phyloP scores from a whole-genome alignment of 2,113 vertebrate species.

The Salvelinus sp. region DNA sequence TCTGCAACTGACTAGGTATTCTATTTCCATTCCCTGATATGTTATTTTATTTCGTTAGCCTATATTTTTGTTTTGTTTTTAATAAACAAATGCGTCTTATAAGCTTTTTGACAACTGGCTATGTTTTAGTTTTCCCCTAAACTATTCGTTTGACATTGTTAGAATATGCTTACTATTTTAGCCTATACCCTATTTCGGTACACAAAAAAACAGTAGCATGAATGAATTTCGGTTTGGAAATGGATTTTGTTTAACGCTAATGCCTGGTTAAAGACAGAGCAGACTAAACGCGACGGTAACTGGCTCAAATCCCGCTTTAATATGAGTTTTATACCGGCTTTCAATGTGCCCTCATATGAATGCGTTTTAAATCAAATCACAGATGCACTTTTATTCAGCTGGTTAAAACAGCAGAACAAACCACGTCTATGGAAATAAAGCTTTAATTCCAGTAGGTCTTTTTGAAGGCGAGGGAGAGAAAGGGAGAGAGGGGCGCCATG shows the following conservation, averaged over 20 bases:
- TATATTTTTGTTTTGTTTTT: too few relatives aligned
- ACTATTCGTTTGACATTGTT: too few relatives aligned
- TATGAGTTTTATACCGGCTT: conserved; percentile 66
- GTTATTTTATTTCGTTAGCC: too few relatives aligned
- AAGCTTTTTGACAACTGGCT: too few relatives aligned
- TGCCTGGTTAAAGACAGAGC: conserved; percentile 24
- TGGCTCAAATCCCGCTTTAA: conserved; percentile 61
- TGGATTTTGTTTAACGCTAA: neutral
- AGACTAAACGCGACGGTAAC: conserved; percentile 65
- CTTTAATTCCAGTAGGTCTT: conserved; percentile 89
- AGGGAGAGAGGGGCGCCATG: conserved; percentile 73
- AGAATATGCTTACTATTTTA: too few relatives aligned
- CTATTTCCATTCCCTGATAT: too few relatives aligned
- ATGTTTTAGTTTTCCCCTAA: too few relatives aligned
- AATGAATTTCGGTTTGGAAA: too few relatives aligned
- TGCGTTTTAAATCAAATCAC: conserved; percentile 95
- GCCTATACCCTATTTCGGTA: too few relatives aligned
- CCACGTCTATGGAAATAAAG: conserved; percentile 89
- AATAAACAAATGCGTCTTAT: too few relatives aligned
- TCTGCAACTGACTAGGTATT: too few relatives aligned
- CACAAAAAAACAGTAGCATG: too few relatives aligned
- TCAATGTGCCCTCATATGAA: conserved; percentile 69
- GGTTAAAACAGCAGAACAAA: conserved; percentile 91
- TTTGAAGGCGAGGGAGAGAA: conserved; percentile 66
- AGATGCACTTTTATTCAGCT: conserved; percentile 88